Percentiles rank a stretch among this genome's conserved stretches.
These are phyloP conservation scores for Drosophila recens DNA, from an alignment of 2,888 invertebrate genomes.

Conservation along the genomic window DNA sequence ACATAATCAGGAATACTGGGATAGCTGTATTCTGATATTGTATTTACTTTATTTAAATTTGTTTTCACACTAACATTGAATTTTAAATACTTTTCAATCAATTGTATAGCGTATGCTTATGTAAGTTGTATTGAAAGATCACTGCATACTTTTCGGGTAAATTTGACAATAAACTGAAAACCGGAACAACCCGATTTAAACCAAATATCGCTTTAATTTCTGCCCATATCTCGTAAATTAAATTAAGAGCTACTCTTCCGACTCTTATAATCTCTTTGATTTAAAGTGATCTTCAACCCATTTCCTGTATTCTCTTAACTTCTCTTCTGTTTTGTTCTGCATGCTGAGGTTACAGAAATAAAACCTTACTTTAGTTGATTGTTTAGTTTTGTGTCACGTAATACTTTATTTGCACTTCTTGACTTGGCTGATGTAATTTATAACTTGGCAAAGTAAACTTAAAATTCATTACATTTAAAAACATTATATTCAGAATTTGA, in stretches of 20 bases:
- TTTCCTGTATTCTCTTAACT: neutral
- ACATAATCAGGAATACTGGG: neutral
- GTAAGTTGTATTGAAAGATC: neutral
- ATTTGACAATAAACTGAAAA: neutral
- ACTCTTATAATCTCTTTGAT: neutral
- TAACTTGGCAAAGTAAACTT: slow-evolving; percentile 34
- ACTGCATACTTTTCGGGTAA: slow-evolving; percentile 7
- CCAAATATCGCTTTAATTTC: neutral
- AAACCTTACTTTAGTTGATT: slow-evolving; percentile 13
- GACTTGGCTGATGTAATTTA: slow-evolving; percentile 58
- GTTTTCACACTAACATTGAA: neutral
- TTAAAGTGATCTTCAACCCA: neutral
- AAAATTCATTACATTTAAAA: slow-evolving; percentile 18
- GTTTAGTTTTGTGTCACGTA: slow-evolving; percentile 25
- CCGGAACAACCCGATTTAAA: neutral
- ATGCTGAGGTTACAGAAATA: slow-evolving; percentile 8
- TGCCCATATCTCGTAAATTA: neutral
- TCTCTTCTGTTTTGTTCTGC: neutral
- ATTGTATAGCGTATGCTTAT: neutral
- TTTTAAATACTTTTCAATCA: neutral
- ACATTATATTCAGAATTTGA: slow-evolving; percentile 13
- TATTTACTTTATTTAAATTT: neutral
- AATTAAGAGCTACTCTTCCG: neutral
- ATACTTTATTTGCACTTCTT: neutral
- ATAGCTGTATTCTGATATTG: neutral